Base-by-base conservation (phyloP, 1,140 invertebrate species). In the Hycleus phaleratus region DNA sequence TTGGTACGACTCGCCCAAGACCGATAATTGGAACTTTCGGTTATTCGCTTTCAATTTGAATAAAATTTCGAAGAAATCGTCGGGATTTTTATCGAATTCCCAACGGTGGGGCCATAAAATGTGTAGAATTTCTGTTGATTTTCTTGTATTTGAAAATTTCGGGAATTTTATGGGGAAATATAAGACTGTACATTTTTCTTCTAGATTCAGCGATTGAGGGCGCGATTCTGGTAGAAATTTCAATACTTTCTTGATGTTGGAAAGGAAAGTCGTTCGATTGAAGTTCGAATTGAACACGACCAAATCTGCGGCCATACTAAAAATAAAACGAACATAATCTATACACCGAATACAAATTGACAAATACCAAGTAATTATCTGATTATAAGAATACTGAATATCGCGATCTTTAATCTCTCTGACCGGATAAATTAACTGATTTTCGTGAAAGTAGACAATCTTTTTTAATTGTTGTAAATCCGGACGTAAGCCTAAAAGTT, bases 361-460 rank as follows among this genome's bases (percentile, higher is more conserved):
- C 26, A 48, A 66, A 67, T 75, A 87, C 85, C 84, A 82, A 40
- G 85, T 82, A 12, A 85, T 69, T 47, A 90, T 85, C 72, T 90
- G 85, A 75, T 89, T 90, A 49, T 88, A 85, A 1, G 86, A 85
- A 76, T 85, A 90, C 68, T 90, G 88, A 62, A 87, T 86, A 68
- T 90, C 87, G 61, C 86, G 72, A 38, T 85, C 78, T 64, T 88
- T 82, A 3, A 80, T 74, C 56, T 85, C 78, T 56, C 78, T 72
- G 7, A 86, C 79, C 1, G 88, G 88, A 75, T 90, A 90, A 0
- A 82, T 73, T 25, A 90, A 70, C 71, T 90, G 87, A 70, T 90
- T 90, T 74, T 90, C 88, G 73, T 90, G 88, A 66, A 90, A 90
- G 68, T 89, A 90, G 2, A 90, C 68, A 38, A 90, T 78, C 73